phyloP scores from a whole-genome alignment of 1,140 invertebrate genomes.

The Papilio dardanus region DNA sequence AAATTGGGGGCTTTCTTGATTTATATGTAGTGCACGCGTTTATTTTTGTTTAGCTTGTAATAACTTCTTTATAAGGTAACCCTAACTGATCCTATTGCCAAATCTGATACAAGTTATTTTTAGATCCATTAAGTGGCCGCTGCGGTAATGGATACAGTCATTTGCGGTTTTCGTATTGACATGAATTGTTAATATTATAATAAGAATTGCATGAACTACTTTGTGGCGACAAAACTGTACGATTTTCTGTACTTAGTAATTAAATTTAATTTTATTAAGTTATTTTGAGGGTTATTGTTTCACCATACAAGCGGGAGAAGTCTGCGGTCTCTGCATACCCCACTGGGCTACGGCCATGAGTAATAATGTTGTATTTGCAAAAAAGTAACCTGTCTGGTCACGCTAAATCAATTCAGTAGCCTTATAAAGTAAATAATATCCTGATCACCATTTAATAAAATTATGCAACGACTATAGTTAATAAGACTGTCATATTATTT shows the following conservation, averaged over 20 bases:
- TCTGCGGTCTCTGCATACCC: too few species aligned
- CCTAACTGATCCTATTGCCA: background rate
- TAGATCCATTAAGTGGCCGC: background rate
- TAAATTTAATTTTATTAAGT: background rate
- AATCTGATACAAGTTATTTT: constrained; percentile 10
- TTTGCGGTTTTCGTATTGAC: constrained; percentile 5
- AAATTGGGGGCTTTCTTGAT: background rate
- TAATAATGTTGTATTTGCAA: too few species aligned
- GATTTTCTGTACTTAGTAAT: background rate
- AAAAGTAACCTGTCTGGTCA: background rate
- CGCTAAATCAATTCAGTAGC: background rate
- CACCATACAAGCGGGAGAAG: too few species aligned
- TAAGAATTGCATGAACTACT: background rate
- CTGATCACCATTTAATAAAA: too few species aligned
- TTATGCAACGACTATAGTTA: too few species aligned
- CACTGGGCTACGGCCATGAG: too few species aligned
- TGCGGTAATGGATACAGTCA: constrained; percentile 1
- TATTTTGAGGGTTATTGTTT: background rate
- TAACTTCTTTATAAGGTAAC: background rate
- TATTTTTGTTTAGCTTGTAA: background rate
- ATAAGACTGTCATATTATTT: background rate
- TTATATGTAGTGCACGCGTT: background rate
- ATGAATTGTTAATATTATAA: constrained; percentile 5
- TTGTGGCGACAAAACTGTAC: background rate
- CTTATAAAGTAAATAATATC: too few species aligned